Base-by-base conservation (phyloP, 2,888 invertebrate species). In the Hemistola chrysoprasaria region DNA sequence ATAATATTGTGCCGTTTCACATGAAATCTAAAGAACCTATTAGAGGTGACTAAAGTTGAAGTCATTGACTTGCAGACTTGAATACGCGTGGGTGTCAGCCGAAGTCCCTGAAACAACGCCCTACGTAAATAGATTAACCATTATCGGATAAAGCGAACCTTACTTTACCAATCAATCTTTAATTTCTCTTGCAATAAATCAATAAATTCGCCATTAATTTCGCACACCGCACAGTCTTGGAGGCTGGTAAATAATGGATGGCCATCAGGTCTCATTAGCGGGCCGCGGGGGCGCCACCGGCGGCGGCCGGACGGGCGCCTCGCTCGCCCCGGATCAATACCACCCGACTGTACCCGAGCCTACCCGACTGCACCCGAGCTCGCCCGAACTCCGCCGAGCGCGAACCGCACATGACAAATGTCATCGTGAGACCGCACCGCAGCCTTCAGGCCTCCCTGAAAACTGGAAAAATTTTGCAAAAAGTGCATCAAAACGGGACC, bases 141-240 rank as follows among this genome's bases (percentile, higher is more conserved):
- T 54, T 52, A 53, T 49, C 53, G 41, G 49, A 56, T 56, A 41
- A 55, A 55, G 55, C 52, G 43, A 61, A 64, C 68, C 62, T 58
- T 61, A 66, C 61, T 69, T 66, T 63, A 59, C 65, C 64, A 72
- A 82, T 82, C 79, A 78, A 82, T 81, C 76, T 79, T 77, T 80
- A 79, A 79, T 79, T 80, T 76, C 65, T 69, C 68, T 65, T 67
- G 76, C 77, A 72, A 81, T 84, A 78, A 86, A 86, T 86, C 86
- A 85, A 87, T 86, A 81, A 78, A 80, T 79, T 71, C 65, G 69
- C 78, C 80, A 84, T 85, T 83, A 82, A 86, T 86, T 81, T 82
- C 67, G 75, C 78, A 73, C 65, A 74, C 74, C 71, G 65, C 71
- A 67, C 71, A 61, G 72, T 77, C 77, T 79, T 70, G 67, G 79